These are phyloP conservation scores for Callipepla squamata DNA, from an alignment of 2,113 vertebrate species.

Conservation along the genomic window DNA sequence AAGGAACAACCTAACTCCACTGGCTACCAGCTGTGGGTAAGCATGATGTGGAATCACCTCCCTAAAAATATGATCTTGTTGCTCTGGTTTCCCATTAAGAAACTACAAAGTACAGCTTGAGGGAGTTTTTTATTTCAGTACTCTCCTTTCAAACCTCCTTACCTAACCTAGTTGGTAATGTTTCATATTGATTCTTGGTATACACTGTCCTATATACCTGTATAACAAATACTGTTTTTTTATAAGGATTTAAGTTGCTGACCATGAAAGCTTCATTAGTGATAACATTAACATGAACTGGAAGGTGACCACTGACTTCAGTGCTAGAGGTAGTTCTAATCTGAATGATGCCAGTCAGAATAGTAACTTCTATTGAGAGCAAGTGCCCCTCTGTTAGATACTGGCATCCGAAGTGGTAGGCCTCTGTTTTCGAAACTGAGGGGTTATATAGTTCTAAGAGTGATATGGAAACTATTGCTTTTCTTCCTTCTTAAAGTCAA, in stretches of 20 bases:
- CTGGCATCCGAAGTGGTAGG: neutral
- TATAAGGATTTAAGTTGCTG: neutral
- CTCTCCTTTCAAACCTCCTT: neutral
- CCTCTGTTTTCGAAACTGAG: neutral
- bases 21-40: neutral
- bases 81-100: neutral
- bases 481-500: neutral
- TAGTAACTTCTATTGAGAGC: neutral
- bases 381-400: neutral
- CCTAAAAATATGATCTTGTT: neutral
- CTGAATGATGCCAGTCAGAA: neutral
- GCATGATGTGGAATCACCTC: neutral
- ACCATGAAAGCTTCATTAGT: neutral
- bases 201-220: neutral
- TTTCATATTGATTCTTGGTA: neutral
- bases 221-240: neutral
- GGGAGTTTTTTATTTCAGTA: neutral
- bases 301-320: neutral
- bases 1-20: neutral
- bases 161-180: neutral
- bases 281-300: neutral
- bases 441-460: neutral
- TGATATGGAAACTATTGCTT: neutral
- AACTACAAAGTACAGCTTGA: neutral
- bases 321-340: neutral